Evolutionary conservation across 2,888 invertebrate genomes (phyloP).

Genomic region (Lymantria dispar): DNA sequence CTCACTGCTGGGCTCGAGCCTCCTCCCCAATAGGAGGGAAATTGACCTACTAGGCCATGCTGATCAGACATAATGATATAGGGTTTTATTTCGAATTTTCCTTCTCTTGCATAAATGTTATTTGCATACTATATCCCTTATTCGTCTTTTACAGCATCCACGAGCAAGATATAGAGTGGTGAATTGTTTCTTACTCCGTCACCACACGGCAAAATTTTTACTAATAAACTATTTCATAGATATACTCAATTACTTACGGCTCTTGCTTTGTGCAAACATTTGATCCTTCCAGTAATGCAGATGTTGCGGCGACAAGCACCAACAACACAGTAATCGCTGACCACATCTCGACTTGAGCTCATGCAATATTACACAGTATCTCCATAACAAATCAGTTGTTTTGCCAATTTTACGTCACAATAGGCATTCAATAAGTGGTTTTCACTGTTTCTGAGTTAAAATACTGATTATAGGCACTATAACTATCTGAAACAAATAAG

Average conservation of each 20-base stretch:
- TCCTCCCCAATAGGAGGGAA: too few relatives aligned
- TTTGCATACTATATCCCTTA: too few relatives aligned
- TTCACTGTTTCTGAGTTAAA: constrained; percentile 6
- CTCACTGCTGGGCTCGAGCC: too few relatives aligned
- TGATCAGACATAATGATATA: too few relatives aligned
- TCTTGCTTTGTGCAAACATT: constrained; percentile 90
- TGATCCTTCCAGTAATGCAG: constrained; percentile 84
- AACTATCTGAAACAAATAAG: constrained; percentile 20
- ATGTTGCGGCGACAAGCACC: constrained; percentile 43
- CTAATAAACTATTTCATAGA: too few relatives aligned
- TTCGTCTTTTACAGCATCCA: too few relatives aligned
- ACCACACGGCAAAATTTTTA: too few relatives aligned
- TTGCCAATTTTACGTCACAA: constrained; percentile 48
- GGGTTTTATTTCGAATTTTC: too few relatives aligned
- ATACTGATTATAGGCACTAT: constrained; percentile 8
- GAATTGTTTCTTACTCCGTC: too few relatives aligned
- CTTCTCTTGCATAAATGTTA: too few relatives aligned
- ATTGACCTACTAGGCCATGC: too few relatives aligned
- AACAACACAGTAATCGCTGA: constrained; percentile 47
- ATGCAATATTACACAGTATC: constrained; percentile 43
- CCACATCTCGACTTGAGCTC: constrained; percentile 60
- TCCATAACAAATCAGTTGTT: constrained; percentile 73
- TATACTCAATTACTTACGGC: constrained; percentile 37
- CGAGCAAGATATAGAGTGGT: too few relatives aligned
- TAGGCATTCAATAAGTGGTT: constrained; percentile 41